phyloP scores from a whole-genome alignment of 2,113 vertebrate species.

The Podilymbus podiceps region DNA sequence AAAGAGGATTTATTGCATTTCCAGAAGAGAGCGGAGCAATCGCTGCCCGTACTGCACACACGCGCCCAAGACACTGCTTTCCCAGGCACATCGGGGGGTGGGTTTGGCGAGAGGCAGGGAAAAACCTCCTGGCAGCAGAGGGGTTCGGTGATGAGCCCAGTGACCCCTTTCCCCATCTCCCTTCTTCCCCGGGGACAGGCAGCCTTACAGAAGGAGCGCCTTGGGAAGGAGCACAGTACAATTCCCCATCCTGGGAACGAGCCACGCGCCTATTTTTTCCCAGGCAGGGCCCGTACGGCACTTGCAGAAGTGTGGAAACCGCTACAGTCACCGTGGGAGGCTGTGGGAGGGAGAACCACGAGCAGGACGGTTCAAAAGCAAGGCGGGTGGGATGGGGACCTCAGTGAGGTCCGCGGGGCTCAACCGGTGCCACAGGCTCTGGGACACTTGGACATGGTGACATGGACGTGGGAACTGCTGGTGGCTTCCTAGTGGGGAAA shows the following conservation, averaged over 20 bases:
- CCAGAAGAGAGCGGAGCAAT: slow-evolving; percentile 1
- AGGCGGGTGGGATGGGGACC: neutral
- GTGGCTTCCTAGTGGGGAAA: rapidly evolving
- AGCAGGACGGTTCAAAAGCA: neutral
- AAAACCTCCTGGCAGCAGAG: neutral
- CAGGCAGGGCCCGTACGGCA: neutral
- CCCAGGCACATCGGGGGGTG: neutral
- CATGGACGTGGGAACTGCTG: rapidly evolving
- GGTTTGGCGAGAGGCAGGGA: neutral
- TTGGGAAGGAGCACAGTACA: neutral
- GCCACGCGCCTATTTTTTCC: neutral
- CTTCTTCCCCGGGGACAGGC: neutral
- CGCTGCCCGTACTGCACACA: neutral
- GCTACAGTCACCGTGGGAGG: neutral
- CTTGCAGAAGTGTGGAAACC: neutral
- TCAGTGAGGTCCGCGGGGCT: neutral
- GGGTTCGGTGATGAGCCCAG: neutral
- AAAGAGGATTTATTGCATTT: slow-evolving; percentile 53
- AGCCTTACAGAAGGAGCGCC: neutral
- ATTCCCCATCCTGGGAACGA: neutral
- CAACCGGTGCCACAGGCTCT: rapidly evolving
- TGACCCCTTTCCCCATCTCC: neutral
- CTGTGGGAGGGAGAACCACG: neutral
- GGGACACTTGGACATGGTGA: neutral
- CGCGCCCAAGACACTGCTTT: neutral